Percentiles rank a stretch among this genome's conserved stretches.
Conservation (phyloP, 2,113 vertebrate genomes). For the Nyctibius bracteatus region DNA sequence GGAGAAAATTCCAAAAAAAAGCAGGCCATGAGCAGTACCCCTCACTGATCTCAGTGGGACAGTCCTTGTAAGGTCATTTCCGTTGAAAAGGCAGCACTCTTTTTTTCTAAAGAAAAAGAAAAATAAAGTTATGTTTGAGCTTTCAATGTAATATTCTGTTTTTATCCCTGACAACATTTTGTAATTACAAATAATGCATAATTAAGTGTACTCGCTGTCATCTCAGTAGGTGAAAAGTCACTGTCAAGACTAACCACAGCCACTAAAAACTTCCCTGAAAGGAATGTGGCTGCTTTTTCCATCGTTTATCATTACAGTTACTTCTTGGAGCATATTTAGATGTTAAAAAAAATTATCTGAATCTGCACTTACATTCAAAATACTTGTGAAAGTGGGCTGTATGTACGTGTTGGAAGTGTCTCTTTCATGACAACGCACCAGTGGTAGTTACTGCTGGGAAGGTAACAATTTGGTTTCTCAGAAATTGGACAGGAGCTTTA, state of each 20-base stretch:
- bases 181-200: background rate
- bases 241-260: background rate
- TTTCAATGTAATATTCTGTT: background rate
- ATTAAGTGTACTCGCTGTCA: background rate
- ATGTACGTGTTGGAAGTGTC: background rate
- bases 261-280: background rate
- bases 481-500: background rate
- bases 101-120: conserved; percentile 12
- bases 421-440: background rate
- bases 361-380: background rate
- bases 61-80: background rate
- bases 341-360: background rate
- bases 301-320: too few species aligned
- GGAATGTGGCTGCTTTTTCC: background rate
- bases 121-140: background rate
- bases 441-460: background rate
- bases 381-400: background rate
- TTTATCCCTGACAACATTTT: background rate
- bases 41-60: background rate
- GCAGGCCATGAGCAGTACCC: background rate
- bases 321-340: background rate
- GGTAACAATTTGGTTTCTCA: background rate
- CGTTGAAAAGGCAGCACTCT: conserved; percentile 19
- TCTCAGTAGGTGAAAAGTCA: background rate
- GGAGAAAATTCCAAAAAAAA: background rate